Evolutionary conservation across 2,797 vertebrate species (phyloP).

Genomic region (Austrolebias charrua): DNA sequence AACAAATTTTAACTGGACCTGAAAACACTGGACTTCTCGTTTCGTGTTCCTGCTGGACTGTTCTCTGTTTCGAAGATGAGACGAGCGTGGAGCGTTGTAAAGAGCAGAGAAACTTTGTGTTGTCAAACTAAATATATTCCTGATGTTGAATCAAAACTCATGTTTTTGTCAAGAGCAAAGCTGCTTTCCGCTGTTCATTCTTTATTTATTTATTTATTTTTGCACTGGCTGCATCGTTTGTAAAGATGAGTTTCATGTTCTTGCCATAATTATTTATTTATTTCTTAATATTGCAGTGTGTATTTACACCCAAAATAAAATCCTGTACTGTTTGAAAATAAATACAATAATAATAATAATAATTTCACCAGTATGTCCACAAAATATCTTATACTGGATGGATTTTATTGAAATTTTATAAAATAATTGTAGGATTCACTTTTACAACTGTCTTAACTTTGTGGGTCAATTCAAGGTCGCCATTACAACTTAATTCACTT

Average conservation of each 20-base stretch:
- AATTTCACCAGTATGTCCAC: no score
- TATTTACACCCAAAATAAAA: slow-evolving; percentile 27
- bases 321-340: slow-evolving; percentile 1
- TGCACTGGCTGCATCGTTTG: slow-evolving; percentile 38
- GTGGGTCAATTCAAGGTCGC: no score
- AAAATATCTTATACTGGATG: no score
- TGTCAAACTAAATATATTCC: slow-evolving; percentile 34
- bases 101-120: slow-evolving; percentile 24
- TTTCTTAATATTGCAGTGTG: slow-evolving; percentile 12
- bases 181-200: slow-evolving; percentile 27
- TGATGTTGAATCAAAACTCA: slow-evolving; percentile 26
- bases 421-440: no score
- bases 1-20: slow-evolving; percentile 85
- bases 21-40: slow-evolving; percentile 51
- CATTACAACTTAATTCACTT: no score
- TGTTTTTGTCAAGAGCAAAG: slow-evolving; percentile 15
- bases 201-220: slow-evolving; percentile 14
- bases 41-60: slow-evolving; percentile 37
- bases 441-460: no score
- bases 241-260: slow-evolving; percentile 15
- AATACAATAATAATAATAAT: no score
- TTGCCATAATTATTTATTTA: slow-evolving; percentile 17
- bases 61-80: slow-evolving; percentile 28
- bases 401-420: no score
- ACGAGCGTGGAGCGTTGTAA: neutral